phyloP scores from a whole-genome alignment of 2,888 invertebrate genomes.

The Lithophane ornitopus region DNA sequence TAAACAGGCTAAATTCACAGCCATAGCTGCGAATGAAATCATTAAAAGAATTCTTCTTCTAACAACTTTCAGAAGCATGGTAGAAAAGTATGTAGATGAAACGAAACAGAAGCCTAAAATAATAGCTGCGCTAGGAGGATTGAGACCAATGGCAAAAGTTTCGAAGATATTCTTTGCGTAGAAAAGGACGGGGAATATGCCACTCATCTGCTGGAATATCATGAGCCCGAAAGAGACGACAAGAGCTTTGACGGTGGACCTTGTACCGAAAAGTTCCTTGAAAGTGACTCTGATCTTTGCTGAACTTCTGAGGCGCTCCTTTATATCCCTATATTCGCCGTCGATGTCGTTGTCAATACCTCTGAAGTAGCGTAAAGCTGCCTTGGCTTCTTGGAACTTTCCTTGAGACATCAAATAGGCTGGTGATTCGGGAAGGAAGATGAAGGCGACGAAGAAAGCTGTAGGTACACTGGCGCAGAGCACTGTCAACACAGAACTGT shows the following conservation, averaged over 20 bases:
- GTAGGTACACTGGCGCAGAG: conserved; percentile 85
- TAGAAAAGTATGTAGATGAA: conserved; percentile 90
- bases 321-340: conserved; percentile 88
- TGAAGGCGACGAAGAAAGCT: conserved; percentile 87
- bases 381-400: conserved; percentile 90
- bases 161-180: conserved; percentile 90
- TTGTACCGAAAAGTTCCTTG: conserved; percentile 83
- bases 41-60: conserved; percentile 92
- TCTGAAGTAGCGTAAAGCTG: conserved; percentile 91
- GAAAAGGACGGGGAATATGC: conserved; percentile 91
- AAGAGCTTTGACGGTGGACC: conserved; percentile 85
- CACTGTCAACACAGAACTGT: conserved; percentile 82
- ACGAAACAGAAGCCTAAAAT: conserved; percentile 92
- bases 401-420: conserved; percentile 91
- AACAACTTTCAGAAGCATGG: conserved; percentile 90
- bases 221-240: conserved; percentile 91
- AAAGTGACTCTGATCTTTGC: conserved; percentile 85
- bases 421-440: conserved; percentile 94
- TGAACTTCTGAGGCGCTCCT: conserved; percentile 85
- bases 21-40: conserved; percentile 91
- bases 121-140: conserved; percentile 87
- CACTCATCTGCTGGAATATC: conserved; percentile 92
- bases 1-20: conserved; percentile 86
- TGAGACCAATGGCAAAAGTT: conserved; percentile 83
- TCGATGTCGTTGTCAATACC: conserved; percentile 91